Conservation (phyloP, 1,140 invertebrate species). For the Pseudomyrmex dendroicus region DNA sequence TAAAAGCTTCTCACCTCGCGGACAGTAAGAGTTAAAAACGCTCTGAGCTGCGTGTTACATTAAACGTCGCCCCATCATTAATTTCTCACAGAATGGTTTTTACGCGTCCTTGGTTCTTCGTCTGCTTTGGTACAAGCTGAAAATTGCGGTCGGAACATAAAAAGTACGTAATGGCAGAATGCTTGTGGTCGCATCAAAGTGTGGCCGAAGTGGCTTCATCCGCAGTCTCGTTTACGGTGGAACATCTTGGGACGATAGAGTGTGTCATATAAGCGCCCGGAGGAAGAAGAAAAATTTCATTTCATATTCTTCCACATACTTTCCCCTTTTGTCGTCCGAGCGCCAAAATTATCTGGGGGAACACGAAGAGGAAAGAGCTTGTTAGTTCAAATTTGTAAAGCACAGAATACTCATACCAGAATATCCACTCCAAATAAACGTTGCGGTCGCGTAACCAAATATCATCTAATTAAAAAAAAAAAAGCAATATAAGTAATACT, state of each 20-base stretch:
- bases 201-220: conserved; percentile 61
- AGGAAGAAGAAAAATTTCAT: conserved; percentile 62
- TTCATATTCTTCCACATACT: conserved; percentile 48
- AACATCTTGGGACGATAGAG: conserved; percentile 53
- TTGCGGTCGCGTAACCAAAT: no score
- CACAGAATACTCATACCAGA: background rate
- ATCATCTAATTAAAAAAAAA: no score
- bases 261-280: conserved; percentile 32
- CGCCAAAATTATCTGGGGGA: conserved; percentile 56
- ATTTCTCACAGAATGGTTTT: conserved; percentile 22
- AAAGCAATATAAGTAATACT: no score
- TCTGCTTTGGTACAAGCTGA: conserved; percentile 17
- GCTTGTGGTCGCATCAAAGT: conserved; percentile 52
- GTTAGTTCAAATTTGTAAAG: conserved; percentile 40
- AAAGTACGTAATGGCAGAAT: conserved; percentile 44
- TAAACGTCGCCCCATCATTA: conserved; percentile 43
- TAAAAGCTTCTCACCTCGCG: conserved; percentile 40
- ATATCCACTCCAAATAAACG: background rate
- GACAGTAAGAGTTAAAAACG: conserved; percentile 51
- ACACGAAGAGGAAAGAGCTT: conserved; percentile 13
- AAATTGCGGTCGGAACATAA: conserved; percentile 34
- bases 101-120: conserved; percentile 3
- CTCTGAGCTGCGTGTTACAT: conserved; percentile 26
- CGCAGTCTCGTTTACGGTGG: conserved; percentile 57
- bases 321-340: conserved; percentile 32